Conservation (phyloP, 2,113 vertebrate genomes). For the Brachypodius melanocephalos region DNA sequence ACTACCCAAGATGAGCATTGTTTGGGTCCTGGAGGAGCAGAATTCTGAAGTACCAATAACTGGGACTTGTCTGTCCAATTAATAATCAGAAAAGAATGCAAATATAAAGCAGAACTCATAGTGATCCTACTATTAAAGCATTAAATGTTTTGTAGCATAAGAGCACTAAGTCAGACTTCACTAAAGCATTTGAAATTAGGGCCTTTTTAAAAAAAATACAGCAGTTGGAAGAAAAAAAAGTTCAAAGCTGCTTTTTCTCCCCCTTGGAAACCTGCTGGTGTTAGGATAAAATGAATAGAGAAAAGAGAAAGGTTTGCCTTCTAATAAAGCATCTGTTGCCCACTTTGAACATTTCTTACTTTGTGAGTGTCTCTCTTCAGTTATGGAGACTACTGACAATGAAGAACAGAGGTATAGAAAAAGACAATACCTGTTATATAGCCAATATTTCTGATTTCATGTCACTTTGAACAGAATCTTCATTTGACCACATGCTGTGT, state of each 20-base stretch:
- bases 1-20: slow-evolving; percentile 10
- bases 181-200: slow-evolving; percentile 46
- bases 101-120: background rate
- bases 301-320: slow-evolving; percentile 73
- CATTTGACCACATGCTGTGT: slow-evolving; percentile 73
- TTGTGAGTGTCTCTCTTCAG: slow-evolving; percentile 78
- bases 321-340: slow-evolving; percentile 76
- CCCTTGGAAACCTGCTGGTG: slow-evolving; percentile 71
- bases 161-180: slow-evolving; percentile 57
- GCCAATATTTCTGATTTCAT: slow-evolving; percentile 77
- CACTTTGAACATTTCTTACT: slow-evolving; percentile 78
- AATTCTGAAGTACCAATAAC: background rate
- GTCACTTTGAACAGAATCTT: slow-evolving; percentile 81
- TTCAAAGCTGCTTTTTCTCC: slow-evolving; percentile 75
- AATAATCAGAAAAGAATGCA: slow-evolving; percentile 13
- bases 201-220: slow-evolving; percentile 40
- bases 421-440: slow-evolving; percentile 78
- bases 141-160: slow-evolving; percentile 39
- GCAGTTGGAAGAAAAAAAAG: slow-evolving; percentile 23
- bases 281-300: slow-evolving; percentile 72
- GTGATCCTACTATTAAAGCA: background rate
- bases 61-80: slow-evolving; percentile 17
- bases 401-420: slow-evolving; percentile 75
- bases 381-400: slow-evolving; percentile 74
- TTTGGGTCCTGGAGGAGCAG: background rate